A percentile compares a stretch with the other conserved stretches of the same genome.
phyloP scores from a whole-genome alignment of 2,888 invertebrate species.

The Acronicta leporina region DNA sequence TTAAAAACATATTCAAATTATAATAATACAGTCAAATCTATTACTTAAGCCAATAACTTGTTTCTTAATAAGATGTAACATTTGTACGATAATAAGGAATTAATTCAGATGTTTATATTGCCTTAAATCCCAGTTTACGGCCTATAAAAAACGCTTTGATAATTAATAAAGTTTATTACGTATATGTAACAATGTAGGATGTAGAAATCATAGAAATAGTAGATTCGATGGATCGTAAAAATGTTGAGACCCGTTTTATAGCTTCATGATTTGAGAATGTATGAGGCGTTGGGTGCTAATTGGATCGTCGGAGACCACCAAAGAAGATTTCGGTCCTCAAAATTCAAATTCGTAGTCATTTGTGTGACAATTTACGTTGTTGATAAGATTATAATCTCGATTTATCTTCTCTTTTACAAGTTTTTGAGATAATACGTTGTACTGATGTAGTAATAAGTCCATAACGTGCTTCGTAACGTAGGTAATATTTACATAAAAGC shows the following conservation, averaged over 20 bases:
- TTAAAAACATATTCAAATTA: constrained; percentile 65
- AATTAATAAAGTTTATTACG: constrained; percentile 70
- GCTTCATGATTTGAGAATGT: constrained; percentile 65
- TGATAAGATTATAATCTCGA: constrained; percentile 37
- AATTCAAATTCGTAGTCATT: constrained; percentile 60
- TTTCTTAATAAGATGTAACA: constrained; percentile 61
- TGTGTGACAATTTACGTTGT: constrained; percentile 36
- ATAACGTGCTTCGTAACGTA: not conserved
- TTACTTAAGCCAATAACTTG: constrained; percentile 56
- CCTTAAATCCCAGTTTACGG: constrained; percentile 65
- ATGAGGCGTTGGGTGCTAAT: constrained; percentile 76
- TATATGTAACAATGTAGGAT: constrained; percentile 64
- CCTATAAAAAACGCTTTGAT: constrained; percentile 65
- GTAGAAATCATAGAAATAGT: constrained; percentile 62
- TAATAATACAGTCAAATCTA: constrained; percentile 56
- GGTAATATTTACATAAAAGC: no score
- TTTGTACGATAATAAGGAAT: constrained; percentile 66
- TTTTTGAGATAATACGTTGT: not conserved
- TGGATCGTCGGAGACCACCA: constrained; percentile 79
- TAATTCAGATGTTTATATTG: constrained; percentile 62
- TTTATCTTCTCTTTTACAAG: constrained; percentile 12
- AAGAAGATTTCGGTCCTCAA: constrained; percentile 65
- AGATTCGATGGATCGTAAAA: constrained; percentile 70
- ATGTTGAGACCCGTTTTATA: constrained; percentile 67
- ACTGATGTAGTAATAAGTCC: not conserved